phyloP scores from a whole-genome alignment of 2,888 invertebrate species.

The Himalopsyche tibetana region DNA sequence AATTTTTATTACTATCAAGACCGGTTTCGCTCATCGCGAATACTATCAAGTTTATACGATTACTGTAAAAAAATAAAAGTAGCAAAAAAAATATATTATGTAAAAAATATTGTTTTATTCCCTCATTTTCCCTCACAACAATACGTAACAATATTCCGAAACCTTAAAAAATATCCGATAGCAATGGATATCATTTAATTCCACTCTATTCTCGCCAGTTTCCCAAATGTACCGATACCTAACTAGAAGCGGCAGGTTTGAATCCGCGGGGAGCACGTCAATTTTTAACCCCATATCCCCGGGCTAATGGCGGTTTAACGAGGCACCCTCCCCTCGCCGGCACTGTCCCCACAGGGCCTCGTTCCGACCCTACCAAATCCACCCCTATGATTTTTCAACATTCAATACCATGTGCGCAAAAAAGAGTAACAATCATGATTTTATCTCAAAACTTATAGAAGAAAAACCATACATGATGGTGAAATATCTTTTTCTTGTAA shows the following conservation, averaged over 20 bases:
- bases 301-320: slow-evolving; percentile 70
- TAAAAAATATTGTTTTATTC: too few species aligned
- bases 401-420: slow-evolving; percentile 46
- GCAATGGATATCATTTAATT: slow-evolving; percentile 37
- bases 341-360: slow-evolving; percentile 62
- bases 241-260: slow-evolving; percentile 36
- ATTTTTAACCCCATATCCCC: slow-evolving; percentile 77
- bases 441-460: too few species aligned
- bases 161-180: slow-evolving; percentile 10
- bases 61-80: too few species aligned
- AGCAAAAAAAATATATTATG: too few species aligned
- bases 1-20: too few species aligned
- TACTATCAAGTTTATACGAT: too few species aligned
- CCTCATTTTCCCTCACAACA: not conserved
- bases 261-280: slow-evolving; percentile 68
- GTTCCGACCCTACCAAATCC: slow-evolving; percentile 52
- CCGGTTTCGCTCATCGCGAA: too few species aligned
- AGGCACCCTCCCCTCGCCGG: slow-evolving; percentile 66
- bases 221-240: slow-evolving; percentile 31
- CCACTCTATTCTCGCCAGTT: slow-evolving; percentile 28
- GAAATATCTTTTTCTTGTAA: too few species aligned
- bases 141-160: not conserved
- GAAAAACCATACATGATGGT: too few species aligned
- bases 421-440: not conserved
- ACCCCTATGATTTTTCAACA: slow-evolving; percentile 66